Evolutionary conservation across 2,113 vertebrate species (phyloP).

Genomic region (Uria lomvia): DNA sequence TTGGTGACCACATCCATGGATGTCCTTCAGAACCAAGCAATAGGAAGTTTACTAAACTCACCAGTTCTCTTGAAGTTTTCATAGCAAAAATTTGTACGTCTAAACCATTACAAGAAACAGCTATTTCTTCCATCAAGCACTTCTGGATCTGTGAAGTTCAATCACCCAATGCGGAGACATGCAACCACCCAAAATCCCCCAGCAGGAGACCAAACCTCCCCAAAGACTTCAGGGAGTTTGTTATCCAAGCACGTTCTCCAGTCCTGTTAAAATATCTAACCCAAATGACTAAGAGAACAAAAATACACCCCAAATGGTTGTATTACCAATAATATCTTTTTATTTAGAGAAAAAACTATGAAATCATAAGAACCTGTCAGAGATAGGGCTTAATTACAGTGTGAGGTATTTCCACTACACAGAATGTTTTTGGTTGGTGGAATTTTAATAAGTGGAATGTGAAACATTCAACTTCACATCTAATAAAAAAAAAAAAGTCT

Average conservation of each 20-base stretch:
- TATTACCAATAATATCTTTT: not conserved
- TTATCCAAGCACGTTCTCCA: not conserved
- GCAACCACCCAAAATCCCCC: not conserved
- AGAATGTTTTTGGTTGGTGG: not conserved
- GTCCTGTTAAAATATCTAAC: not conserved
- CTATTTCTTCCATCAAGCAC: not conserved
- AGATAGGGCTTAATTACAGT: not conserved
- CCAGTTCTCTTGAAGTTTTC: not conserved
- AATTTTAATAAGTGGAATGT: not conserved
- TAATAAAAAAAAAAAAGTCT: not conserved
- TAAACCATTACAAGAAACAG: not conserved
- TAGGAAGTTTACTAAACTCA: not conserved
- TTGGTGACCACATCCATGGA: not conserved
- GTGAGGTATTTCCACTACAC: not conserved
- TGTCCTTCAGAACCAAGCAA: not conserved
- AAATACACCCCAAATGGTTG: not conserved
- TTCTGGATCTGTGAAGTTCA: not conserved
- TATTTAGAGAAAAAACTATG: not conserved
- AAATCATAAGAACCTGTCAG: not conserved
- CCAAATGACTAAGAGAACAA: not conserved
- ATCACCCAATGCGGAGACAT: not conserved
- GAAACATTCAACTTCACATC: not conserved
- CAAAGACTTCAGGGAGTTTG: not conserved
- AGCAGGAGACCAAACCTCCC: not conserved
- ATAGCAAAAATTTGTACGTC: not conserved